Conservation (phyloP, 2,113 vertebrate genomes). For the Carlito syrichta region DNA sequence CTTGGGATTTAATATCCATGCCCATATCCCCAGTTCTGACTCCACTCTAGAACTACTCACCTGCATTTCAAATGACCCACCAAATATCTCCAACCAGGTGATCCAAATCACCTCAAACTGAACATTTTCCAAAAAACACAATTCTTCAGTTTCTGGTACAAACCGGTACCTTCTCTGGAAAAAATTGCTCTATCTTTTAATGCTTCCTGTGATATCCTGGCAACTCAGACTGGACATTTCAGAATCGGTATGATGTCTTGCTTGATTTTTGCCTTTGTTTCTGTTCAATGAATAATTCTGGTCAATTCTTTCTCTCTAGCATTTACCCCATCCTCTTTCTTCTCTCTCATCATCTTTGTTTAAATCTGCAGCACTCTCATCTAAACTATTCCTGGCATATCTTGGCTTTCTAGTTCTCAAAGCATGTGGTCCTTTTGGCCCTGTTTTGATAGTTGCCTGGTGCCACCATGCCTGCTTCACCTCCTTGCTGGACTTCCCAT, state of each 20-base stretch:
- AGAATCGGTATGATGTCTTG: background rate
- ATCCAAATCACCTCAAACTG: background rate
- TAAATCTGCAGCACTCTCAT: background rate
- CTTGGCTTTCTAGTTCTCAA: background rate
- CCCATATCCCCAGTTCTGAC: background rate
- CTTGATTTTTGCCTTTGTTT: background rate
- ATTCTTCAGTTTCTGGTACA: background rate
- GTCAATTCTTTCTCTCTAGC: background rate
- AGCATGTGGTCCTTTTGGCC: background rate
- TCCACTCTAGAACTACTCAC: background rate
- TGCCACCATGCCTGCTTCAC: background rate
- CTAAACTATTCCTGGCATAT: background rate
- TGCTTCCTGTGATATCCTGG: background rate
- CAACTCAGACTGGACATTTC: background rate
- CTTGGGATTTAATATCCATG: rapidly evolving
- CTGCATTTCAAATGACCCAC: background rate
- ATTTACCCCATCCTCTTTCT: background rate
- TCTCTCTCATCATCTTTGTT: background rate
- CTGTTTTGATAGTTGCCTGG: background rate
- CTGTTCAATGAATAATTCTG: background rate
- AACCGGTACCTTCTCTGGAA: background rate
- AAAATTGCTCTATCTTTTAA: background rate
- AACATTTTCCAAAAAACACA: background rate
- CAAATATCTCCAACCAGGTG: background rate
- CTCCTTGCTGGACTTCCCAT: background rate